phyloP scores from a whole-genome alignment of 2,888 invertebrate genomes.

The Auanema sp. region DNA sequence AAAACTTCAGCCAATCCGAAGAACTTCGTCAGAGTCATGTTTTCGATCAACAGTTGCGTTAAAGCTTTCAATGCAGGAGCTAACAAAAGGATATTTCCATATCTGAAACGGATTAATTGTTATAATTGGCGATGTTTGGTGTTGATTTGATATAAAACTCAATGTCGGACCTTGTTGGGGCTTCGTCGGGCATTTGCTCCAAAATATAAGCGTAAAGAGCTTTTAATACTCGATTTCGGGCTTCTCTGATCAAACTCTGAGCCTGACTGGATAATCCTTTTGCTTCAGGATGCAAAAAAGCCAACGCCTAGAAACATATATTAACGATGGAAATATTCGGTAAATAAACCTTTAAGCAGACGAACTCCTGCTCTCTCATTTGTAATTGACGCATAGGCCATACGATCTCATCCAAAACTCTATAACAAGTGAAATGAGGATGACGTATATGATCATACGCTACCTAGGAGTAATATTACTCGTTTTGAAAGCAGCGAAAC shows the following conservation, averaged over 20 bases:
- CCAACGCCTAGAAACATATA: conserved; percentile 75
- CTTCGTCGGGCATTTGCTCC: conserved; percentile 60
- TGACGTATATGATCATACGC: background rate
- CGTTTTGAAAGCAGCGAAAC: conserved; percentile 62
- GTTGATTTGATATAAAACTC: background rate
- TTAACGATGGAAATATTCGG: background rate
- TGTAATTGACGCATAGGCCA: conserved; percentile 90
- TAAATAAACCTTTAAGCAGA: conserved; percentile 79
- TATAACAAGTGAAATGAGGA: background rate
- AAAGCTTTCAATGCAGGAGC: conserved; percentile 62
- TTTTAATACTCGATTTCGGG: conserved; percentile 60
- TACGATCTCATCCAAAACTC: conserved; percentile 78
- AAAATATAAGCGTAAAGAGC: conserved; percentile 61
- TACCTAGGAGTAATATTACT: conserved; percentile 56
- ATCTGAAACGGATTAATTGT: conserved; percentile 20
- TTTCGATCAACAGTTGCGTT: conserved; percentile 62
- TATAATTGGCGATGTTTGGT: background rate
- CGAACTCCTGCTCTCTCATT: conserved; percentile 96
- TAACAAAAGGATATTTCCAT: conserved; percentile 56
- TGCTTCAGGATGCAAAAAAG: conserved; percentile 87
- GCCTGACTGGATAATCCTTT: conserved; percentile 46
- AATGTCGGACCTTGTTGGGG: conserved; percentile 54
- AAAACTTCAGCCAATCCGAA: conserved; percentile 60
- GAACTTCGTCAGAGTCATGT: conserved; percentile 63
- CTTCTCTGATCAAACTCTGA: conserved; percentile 59